phyloP scores from a whole-genome alignment of 2,113 vertebrate species.

The Upupa epops region DNA sequence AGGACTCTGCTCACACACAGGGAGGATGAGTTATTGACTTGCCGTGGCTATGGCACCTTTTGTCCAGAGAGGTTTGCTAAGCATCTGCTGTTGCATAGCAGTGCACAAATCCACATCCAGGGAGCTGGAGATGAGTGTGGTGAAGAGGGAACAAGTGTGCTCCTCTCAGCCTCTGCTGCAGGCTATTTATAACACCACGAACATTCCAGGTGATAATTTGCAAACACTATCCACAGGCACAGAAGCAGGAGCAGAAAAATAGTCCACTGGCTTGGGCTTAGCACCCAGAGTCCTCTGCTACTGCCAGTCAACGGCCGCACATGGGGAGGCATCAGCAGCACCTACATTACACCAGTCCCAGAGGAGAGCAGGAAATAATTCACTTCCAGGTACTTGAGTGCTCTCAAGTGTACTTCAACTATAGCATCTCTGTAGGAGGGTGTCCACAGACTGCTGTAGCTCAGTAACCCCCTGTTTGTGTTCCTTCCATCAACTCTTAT shows the following conservation, averaged over 20 bases:
- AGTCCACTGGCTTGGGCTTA: neutral
- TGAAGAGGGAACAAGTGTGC: neutral
- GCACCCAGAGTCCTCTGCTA: neutral
- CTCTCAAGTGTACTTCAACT: neutral
- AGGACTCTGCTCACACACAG: neutral
- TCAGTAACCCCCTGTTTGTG: fast-evolving
- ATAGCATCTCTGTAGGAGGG: neutral
- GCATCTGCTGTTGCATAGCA: neutral
- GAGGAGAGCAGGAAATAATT: neutral
- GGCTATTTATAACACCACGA: neutral
- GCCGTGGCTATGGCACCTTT: neutral
- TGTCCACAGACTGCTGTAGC: neutral
- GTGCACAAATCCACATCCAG: neutral
- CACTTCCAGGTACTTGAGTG: neutral
- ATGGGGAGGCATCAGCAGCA: neutral
- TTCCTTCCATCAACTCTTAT: neutral
- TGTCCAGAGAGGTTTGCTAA: neutral
- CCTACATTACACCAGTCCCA: neutral
- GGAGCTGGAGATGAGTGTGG: neutral
- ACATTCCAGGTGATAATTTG: neutral
- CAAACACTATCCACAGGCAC: neutral
- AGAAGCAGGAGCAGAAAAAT: neutral
- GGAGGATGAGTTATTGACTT: neutral
- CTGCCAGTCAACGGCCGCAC: neutral
- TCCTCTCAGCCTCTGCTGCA: neutral